Evolutionary conservation across 2,888 invertebrate species (phyloP).

Genomic region (Limnephilus rhombicus): DNA sequence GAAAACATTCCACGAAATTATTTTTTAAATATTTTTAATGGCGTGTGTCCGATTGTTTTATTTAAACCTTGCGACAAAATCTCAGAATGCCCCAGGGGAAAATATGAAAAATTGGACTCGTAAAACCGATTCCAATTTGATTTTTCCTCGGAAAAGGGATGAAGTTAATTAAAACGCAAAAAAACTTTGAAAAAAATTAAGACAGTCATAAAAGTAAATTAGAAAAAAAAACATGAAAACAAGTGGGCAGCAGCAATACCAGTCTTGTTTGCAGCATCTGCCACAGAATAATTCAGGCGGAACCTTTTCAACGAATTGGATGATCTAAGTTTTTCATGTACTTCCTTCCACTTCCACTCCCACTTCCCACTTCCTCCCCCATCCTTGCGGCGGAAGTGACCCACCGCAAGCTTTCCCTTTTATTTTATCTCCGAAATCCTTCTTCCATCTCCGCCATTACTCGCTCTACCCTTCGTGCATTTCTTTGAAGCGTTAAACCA

Average conservation of each 20-base stretch:
- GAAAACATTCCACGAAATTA: no score
- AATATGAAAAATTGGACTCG: background rate
- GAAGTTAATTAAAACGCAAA: background rate
- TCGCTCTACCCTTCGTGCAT: background rate
- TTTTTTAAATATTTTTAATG: no score
- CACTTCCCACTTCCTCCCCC: background rate
- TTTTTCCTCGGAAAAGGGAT: background rate
- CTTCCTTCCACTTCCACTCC: background rate
- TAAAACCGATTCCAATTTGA: background rate
- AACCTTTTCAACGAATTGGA: conserved; percentile 24
- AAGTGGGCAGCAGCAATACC: background rate
- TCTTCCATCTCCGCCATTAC: background rate
- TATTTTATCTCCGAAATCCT: background rate
- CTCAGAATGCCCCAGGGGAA: no score
- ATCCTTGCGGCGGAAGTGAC: background rate
- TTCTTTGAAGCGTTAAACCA: background rate
- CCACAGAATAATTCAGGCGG: background rate
- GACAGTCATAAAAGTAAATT: background rate
- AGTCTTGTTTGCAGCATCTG: background rate
- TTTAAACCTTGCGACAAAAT: no score
- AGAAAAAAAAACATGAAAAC: background rate
- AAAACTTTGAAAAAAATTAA: background rate
- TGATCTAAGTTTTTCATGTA: conserved; percentile 3
- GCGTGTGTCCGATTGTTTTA: no score
- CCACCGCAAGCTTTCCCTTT: background rate